phyloP scores from a whole-genome alignment of 2,888 invertebrate genomes.

The Xanthia togata region DNA sequence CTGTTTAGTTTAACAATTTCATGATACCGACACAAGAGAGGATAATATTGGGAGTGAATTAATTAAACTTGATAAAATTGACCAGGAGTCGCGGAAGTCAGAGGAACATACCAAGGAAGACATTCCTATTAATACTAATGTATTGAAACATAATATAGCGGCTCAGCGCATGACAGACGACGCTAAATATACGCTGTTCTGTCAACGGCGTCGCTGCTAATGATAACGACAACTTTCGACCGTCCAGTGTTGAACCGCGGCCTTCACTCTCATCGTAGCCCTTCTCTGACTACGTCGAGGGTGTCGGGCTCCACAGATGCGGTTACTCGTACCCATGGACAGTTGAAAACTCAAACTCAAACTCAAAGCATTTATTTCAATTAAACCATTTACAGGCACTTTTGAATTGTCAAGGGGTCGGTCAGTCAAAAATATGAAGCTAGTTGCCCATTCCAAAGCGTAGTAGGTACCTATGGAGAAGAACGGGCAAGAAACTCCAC shows the following conservation, averaged over 20 bases:
- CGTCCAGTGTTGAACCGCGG: constrained; percentile 1
- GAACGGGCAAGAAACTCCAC: no score
- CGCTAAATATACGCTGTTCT: constrained; percentile 70
- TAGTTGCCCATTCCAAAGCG: no score
- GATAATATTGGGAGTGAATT: neutral
- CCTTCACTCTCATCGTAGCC: neutral
- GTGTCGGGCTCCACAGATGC: neutral
- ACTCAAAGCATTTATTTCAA: no score
- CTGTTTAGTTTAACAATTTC: neutral
- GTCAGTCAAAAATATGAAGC: no score
- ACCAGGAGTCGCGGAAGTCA: constrained; percentile 52
- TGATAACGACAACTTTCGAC: constrained; percentile 56
- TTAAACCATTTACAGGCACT: no score
- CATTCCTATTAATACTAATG: constrained; percentile 62
- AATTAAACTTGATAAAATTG: constrained; percentile 1
- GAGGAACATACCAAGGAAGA: constrained; percentile 34
- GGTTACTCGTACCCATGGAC: neutral
- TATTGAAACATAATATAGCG: constrained; percentile 66
- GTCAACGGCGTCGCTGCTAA: constrained; percentile 68
- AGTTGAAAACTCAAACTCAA: no score
- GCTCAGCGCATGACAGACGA: constrained; percentile 64
- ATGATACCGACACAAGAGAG: neutral
- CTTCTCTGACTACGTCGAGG: neutral
- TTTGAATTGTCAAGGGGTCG: no score
- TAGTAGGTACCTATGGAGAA: no score